These are phyloP conservation scores for Physeter macrocephalus DNA, from an alignment of 2,113 vertebrate genomes.

Conservation along the genomic window DNA sequence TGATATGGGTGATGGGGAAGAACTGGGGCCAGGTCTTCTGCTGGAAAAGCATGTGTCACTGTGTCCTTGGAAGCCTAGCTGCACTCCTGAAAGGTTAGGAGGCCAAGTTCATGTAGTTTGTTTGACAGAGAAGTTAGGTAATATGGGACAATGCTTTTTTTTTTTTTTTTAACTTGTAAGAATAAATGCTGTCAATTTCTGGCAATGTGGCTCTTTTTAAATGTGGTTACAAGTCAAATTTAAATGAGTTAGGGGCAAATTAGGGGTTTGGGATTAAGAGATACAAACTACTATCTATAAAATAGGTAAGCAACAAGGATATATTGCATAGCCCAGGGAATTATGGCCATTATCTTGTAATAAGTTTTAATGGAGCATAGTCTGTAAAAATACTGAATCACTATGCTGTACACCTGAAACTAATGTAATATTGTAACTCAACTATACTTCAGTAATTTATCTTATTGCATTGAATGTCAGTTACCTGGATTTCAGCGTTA, in stretches of 20 bases:
- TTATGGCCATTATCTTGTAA: neutral
- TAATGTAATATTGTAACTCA: neutral
- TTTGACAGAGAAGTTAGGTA: neutral
- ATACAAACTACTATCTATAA: neutral
- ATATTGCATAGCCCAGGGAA: neutral
- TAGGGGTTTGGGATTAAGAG: neutral
- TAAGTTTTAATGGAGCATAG: neutral
- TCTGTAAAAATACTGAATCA: neutral
- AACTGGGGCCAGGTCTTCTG: neutral
- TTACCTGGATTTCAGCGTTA: neutral
- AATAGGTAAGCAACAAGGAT: neutral
- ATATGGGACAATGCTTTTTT: neutral
- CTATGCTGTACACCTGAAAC: neutral
- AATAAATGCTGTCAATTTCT: neutral
- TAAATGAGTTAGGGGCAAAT: neutral
- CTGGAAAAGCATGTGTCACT: neutral
- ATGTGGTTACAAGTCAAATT: constrained; percentile 25
- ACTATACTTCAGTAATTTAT: neutral
- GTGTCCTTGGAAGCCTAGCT: neutral
- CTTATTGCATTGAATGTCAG: neutral
- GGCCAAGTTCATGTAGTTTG: neutral
- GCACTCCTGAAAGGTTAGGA: neutral
- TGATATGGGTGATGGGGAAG: neutral
- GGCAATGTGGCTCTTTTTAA: neutral
- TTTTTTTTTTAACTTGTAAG: neutral